phyloP scores from a whole-genome alignment of 1,140 invertebrate species.

The Galleria mellonella region DNA sequence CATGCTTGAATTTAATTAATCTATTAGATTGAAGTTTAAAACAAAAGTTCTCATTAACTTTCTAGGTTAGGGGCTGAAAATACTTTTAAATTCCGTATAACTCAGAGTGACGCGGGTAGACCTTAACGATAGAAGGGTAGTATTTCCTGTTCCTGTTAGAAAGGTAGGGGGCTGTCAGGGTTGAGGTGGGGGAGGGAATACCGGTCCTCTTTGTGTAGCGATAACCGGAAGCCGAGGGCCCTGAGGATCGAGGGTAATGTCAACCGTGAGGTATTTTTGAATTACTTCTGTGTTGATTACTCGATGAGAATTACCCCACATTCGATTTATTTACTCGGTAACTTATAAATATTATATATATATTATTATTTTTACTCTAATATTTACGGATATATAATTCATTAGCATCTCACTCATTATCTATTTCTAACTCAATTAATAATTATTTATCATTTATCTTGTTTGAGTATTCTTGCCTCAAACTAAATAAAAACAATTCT shows the following conservation, averaged over 20 bases:
- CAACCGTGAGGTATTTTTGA: conserved; percentile 66
- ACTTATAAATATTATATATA: conserved; percentile 15
- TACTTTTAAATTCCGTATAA: conserved; percentile 45
- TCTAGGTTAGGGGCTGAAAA: conserved; percentile 35
- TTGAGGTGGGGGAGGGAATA: conserved; percentile 28
- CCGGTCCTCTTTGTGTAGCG: conserved; percentile 63
- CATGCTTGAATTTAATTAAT: too few relatives aligned
- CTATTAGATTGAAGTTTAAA: too few relatives aligned
- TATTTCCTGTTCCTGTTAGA: conserved; percentile 64
- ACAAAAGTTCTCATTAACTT: conserved; percentile 44
- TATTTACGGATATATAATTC: too few relatives aligned
- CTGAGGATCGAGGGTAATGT: conserved; percentile 66
- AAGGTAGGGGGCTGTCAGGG: conserved; percentile 15
- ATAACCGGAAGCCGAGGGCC: conserved; percentile 70
- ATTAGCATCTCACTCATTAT: too few relatives aligned
- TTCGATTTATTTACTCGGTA: background rate
- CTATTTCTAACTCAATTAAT: too few relatives aligned
- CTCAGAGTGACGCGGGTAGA: conserved; percentile 45
- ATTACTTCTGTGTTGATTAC: conserved; percentile 66
- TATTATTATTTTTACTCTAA: too few relatives aligned
- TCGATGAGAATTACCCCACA: conserved; percentile 13
- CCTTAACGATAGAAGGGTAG: conserved; percentile 69
- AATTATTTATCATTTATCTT: too few relatives aligned
- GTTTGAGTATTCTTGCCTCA: too few relatives aligned
- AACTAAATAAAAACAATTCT: too few relatives aligned